Evolutionary conservation across 2,113 vertebrate species (phyloP).

Genomic region (Apodemus sylvaticus): DNA sequence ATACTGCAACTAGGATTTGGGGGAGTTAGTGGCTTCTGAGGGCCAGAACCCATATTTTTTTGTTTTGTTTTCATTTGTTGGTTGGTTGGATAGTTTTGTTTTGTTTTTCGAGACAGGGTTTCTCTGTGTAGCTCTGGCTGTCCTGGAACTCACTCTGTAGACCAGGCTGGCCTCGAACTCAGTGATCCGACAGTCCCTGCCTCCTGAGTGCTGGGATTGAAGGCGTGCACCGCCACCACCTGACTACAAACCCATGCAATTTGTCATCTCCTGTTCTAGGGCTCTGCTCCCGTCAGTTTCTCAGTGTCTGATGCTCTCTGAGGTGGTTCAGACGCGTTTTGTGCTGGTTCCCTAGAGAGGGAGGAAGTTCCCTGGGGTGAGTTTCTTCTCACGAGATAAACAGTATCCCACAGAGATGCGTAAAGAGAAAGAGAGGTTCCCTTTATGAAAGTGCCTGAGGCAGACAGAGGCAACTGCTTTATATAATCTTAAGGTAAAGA

Average conservation of each 20-base stretch:
- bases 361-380: background rate
- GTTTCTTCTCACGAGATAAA: background rate
- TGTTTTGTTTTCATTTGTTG: too few relatives aligned
- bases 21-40: background rate
- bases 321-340: background rate
- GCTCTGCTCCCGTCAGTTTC: background rate
- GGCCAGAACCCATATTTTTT: background rate
- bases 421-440: background rate
- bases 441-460: conserved; percentile 21
- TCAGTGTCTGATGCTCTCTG: background rate
- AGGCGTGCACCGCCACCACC: too few relatives aligned
- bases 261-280: background rate
- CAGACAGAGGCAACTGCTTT: background rate
- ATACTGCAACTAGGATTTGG: background rate
- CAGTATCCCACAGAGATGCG: background rate
- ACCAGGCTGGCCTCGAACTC: too few relatives aligned
- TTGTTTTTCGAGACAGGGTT: too few relatives aligned
- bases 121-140: too few relatives aligned
- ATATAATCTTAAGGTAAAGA: background rate
- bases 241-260: too few relatives aligned
- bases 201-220: too few relatives aligned
- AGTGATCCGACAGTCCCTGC: too few relatives aligned
- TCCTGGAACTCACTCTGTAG: too few relatives aligned
- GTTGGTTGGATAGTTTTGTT: too few relatives aligned
- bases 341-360: background rate